Evolutionary conservation across 2,888 invertebrate species (phyloP), one percentile per base, ranked within the genome.

Genomic region (Arge pagana): DNA sequence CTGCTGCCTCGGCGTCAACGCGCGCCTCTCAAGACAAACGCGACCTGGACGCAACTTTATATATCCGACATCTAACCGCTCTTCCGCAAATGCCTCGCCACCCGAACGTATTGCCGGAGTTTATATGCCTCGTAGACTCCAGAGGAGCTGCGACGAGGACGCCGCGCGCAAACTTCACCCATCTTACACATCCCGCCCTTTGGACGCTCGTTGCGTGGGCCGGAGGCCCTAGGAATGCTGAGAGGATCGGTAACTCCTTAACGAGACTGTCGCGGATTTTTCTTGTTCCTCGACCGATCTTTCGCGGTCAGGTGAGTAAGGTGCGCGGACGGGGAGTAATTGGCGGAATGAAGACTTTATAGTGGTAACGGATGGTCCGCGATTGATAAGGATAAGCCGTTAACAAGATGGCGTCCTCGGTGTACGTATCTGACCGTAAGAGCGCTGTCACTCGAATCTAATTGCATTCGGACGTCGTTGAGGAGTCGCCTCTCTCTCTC

Each of bases 141-240:
- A 31, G 50, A 54, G 53, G 53, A 40, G 53, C 52, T 36, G 57
- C 56, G 56, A 43, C 54, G 57, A 57, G 48, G 60, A 41, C 54
- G 56, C n/a, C 55, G 53, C 54, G 45, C 56, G 36, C 56, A 67
- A 72, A 72, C 69, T 71, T 71, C 67, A 65, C 67, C 69, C 68
- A 70, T 72, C 71, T n/a, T n/a, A n/a, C n/a, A n/a, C n/a, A n/a
- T n/a, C n/a, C n/a, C n/a, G n/a, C n/a, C n/a, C n/a, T n/a, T n/a
- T n/a, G n/a, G n/a, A n/a, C n/a, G n/a, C n/a, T n/a, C n/a, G n/a
- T n/a, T n/a, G n/a, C n/a, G n/a, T n/a, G n/a, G n/a, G n/a, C n/a
- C n/a, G n/a, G n/a, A n/a, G n/a, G n/a, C n/a, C n/a, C n/a, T n/a
- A n/a, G n/a, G n/a, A n/a, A n/a, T n/a, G n/a, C n/a, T n/a, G n/a